These are phyloP conservation scores for Strigamia crassipes DNA, from an alignment of 2,888 invertebrate genomes.

Conservation along the genomic window DNA sequence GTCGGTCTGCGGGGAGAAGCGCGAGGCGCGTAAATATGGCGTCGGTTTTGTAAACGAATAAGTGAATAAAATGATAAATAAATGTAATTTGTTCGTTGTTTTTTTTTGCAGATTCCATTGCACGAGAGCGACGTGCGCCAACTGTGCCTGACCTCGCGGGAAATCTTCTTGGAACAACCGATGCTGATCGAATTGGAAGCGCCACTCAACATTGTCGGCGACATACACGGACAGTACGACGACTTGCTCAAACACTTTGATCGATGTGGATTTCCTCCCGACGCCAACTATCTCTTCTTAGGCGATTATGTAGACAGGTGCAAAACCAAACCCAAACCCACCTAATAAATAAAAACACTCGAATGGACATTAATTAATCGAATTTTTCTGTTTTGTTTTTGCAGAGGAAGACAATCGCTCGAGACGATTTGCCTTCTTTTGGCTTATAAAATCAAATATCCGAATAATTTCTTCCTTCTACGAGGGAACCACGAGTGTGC, in stretches of 20 bases:
- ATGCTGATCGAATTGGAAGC: constrained; percentile 62
- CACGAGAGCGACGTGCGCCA: constrained; percentile 61
- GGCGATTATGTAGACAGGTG: constrained; percentile 65
- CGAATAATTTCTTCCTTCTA: constrained; percentile 65
- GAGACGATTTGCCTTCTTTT: constrained; percentile 63
- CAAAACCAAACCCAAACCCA: no score
- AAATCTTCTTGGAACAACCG: constrained; percentile 62
- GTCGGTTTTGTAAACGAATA: no score
- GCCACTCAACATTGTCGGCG: constrained; percentile 64
- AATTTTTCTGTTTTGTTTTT: constrained; percentile 49
- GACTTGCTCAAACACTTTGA: constrained; percentile 64
- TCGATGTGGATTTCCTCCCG: constrained; percentile 63
- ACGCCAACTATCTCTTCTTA: constrained; percentile 63
- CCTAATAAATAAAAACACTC: no score
- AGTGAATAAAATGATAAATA: no score
- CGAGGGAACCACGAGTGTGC: constrained; percentile 66
- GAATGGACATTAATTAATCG: no score
- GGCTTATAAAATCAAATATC: constrained; percentile 65
- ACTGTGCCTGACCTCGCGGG: constrained; percentile 59
- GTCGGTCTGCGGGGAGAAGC: no score
- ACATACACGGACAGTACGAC: constrained; percentile 64
- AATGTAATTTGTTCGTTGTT: not conserved
- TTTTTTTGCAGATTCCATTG: constrained; percentile 50
- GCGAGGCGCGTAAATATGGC: no score
- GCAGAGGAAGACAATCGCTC: constrained; percentile 62